Base-by-base conservation (phyloP, 2,888 invertebrate genomes). In the Eristalinus aeneus region DNA sequence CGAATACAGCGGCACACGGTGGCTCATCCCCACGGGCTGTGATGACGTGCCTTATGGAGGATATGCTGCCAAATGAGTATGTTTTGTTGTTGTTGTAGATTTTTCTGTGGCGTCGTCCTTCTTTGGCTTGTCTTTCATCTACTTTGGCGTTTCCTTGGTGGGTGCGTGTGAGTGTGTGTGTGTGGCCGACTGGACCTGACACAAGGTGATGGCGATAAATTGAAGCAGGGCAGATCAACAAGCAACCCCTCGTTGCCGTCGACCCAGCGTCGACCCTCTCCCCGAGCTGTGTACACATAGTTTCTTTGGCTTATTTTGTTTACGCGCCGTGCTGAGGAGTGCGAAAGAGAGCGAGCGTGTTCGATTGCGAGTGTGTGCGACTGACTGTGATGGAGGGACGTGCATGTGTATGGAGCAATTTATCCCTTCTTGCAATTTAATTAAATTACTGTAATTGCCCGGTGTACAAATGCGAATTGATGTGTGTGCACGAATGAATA, bases 391-490 rank as follows among this genome's bases (percentile, higher is more conserved):
- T 65, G 68, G 20, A 36, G 27, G 58, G 46, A 75, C 69, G 46
- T 82, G 82, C 77, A 78, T 82, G 61, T 86, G 86, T 86, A 75
- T 86, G 23, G 86, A 82, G 86, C 86, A 86, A 86, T 86, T 86
- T 86, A 87, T 87, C 83, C 79, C 87, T 83, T 83, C 87, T 87
- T 87, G 82, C 87, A 87, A 87, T 87, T 87, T 87, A 87, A 87
- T 87, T 87, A 87, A 87, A 87, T 87, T 87, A 87, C 87, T 83
- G 87, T 87, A 87, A 87, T 87, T 87, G 87, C 87, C 87, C 87
- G 87, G 87, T 87, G 87, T 83, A 82, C 87, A 83, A 83, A 83
- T 87, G 87, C 87, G 87, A 87, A 87, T 83, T 87, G 87, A 87
- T 87, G 83, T 87, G 83, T 87, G 87, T 75, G 83, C 83, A 83